A percentile compares a stretch with the other conserved stretches of the same genome.
These are phyloP conservation scores for Eumerus sabulonum DNA, from an alignment of 2,888 invertebrate genomes.

Conservation along the genomic window DNA sequence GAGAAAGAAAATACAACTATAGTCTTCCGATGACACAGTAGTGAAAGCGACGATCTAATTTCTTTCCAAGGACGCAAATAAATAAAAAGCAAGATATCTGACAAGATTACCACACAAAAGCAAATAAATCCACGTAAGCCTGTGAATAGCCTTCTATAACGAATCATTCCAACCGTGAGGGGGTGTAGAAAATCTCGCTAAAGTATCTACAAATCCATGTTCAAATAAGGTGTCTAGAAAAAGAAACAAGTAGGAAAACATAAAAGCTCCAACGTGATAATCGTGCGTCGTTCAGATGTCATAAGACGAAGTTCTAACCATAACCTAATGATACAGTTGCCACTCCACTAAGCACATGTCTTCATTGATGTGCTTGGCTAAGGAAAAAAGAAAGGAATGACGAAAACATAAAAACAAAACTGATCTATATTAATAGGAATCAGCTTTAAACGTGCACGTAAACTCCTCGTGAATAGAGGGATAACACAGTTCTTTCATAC, in stretches of 20 bases:
- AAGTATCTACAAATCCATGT: conserved; percentile 13
- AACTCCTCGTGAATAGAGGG: conserved; percentile 3
- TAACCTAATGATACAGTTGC: conserved; percentile 48
- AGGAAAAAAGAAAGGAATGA: too few species aligned
- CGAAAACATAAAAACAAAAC: too few species aligned
- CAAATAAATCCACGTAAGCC: conserved; percentile 4
- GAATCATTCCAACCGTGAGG: too few species aligned
- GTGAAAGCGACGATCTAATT: conserved; percentile 35
- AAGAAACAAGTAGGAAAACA: too few species aligned
- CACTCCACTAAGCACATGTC: conserved; percentile 18
- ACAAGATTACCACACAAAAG: conserved; percentile 27
- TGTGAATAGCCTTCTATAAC: too few species aligned
- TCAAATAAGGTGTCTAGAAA: conserved; percentile 11
- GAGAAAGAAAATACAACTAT: conserved; percentile 1
- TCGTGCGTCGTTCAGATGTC: not conserved
- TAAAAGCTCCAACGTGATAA: too few species aligned
- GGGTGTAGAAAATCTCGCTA: too few species aligned
- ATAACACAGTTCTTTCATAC: conserved; percentile 12
- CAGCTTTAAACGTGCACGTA: not conserved
- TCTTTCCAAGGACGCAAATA: not conserved
- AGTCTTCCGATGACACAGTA: conserved; percentile 36
- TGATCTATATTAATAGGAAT: not conserved
- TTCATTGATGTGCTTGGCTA: too few species aligned
- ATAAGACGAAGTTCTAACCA: not conserved
- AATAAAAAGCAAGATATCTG: conserved; percentile 15